phyloP scores from a whole-genome alignment of 2,113 vertebrate genomes.

The Hypanus sabinus region DNA sequence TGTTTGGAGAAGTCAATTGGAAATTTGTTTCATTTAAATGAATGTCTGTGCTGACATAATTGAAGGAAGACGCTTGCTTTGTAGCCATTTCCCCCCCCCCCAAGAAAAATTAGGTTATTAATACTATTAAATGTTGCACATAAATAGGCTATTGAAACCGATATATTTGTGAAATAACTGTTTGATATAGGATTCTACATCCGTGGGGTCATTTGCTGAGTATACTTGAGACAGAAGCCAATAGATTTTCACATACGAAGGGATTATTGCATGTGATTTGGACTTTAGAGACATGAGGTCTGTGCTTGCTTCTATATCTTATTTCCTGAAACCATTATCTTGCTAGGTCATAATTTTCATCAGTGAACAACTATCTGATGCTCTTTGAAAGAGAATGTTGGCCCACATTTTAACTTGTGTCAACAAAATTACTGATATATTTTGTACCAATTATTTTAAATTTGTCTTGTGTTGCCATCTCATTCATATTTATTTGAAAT shows the following conservation, averaged over 20 bases:
- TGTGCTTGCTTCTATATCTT: too few species aligned
- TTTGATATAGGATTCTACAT: not conserved
- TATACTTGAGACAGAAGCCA: too few species aligned
- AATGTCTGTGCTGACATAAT: not conserved
- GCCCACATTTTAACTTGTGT: not conserved
- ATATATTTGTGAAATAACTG: not conserved
- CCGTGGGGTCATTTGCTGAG: too few species aligned
- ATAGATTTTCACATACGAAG: too few species aligned
- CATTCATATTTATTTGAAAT: not conserved
- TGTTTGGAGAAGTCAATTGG: not conserved
- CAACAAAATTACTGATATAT: not conserved
- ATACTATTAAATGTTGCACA: not conserved
- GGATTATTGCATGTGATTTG: too few species aligned
- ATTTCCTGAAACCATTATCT: not conserved
- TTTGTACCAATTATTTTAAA: not conserved
- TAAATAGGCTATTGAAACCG: not conserved
- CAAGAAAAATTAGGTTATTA: not conserved
- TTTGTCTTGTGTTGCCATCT: not conserved
- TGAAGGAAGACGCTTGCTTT: not conserved
- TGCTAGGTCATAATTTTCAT: not conserved
- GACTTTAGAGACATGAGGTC: too few species aligned
- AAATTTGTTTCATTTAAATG: slow-evolving; percentile 22
- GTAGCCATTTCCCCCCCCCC: not conserved
- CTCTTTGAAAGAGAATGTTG: not conserved
- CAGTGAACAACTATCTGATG: not conserved